Evolutionary conservation across 2,797 vertebrate species (phyloP).

Genomic region (Sebastes nivosus): DNA sequence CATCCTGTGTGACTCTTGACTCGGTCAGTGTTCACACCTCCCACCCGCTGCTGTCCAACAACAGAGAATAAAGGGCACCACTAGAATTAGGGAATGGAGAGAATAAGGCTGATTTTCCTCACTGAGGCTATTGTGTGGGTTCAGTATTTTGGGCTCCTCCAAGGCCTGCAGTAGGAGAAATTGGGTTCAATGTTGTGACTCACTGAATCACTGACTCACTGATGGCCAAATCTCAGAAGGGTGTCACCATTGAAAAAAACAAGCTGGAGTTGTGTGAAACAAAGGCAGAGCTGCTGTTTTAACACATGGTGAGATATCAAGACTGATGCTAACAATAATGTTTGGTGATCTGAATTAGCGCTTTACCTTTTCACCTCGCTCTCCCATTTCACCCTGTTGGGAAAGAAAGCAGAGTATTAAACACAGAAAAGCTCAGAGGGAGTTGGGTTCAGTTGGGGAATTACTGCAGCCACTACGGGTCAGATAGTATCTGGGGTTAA

Average conservation of each 20-base stretch:
- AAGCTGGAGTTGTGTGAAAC: not conserved
- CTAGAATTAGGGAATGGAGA: slow-evolving; percentile 39
- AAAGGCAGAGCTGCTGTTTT: slow-evolving; percentile 10
- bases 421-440: slow-evolving; percentile 30
- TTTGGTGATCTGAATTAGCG: slow-evolving; percentile 48
- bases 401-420: slow-evolving; percentile 76
- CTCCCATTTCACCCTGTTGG: slow-evolving; percentile 94
- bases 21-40: slow-evolving; percentile 46
- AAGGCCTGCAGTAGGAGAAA: slow-evolving; percentile 7
- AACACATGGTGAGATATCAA: slow-evolving; percentile 30
- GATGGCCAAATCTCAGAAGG: slow-evolving; percentile 37
- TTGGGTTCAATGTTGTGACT: slow-evolving; percentile 57
- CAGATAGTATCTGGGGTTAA: slow-evolving; percentile 75
- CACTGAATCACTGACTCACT: slow-evolving; percentile 41
- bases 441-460: slow-evolving; percentile 18
- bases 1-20: slow-evolving; percentile 9
- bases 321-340: slow-evolving; percentile 48
- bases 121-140: slow-evolving; percentile 35
- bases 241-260: slow-evolving; percentile 30
- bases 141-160: slow-evolving; percentile 11
- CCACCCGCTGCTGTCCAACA: slow-evolving; percentile 26
- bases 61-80: slow-evolving; percentile 32
- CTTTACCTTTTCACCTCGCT: slow-evolving; percentile 95
- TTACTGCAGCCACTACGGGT: slow-evolving; percentile 51
- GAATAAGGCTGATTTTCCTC: slow-evolving; percentile 35